Conservation (phyloP, 2,113 vertebrate species). For the Ariopsis seemanni region DNA sequence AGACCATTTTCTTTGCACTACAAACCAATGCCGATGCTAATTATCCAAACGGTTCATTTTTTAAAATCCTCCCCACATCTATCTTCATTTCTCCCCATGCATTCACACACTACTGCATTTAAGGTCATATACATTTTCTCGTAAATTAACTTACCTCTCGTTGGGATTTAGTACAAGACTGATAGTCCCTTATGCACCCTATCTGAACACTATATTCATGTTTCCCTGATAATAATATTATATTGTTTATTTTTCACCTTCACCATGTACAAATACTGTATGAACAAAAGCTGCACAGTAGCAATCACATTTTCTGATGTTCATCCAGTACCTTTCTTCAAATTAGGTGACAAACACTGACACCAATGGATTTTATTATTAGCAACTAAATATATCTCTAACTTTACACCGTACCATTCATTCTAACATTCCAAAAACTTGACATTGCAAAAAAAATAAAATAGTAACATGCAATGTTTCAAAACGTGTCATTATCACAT, state of each 20-base stretch:
- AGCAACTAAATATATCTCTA: constrained; percentile 70
- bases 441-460: constrained; percentile 69
- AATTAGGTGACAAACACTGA: constrained; percentile 70
- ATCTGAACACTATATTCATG: constrained; percentile 62
- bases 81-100: constrained; percentile 3
- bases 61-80: too few species aligned
- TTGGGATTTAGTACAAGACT: constrained; percentile 21
- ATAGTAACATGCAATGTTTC: constrained; percentile 78
- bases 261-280: constrained; percentile 74
- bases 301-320: constrained; percentile 70
- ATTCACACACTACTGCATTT: not conserved
- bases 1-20: not conserved
- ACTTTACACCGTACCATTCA: constrained; percentile 77
- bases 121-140: not conserved
- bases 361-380: constrained; percentile 67
- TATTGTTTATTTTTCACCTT: constrained; percentile 76
- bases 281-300: constrained; percentile 76
- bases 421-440: constrained; percentile 69
- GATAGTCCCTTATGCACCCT: constrained; percentile 20
- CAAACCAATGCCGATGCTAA: not conserved
- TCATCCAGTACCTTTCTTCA: constrained; percentile 73
- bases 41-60: not conserved
- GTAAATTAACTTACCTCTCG: constrained; percentile 48
- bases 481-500: constrained; percentile 71
- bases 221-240: constrained; percentile 65